Evolutionary conservation across 2,888 invertebrate species (phyloP).

Genomic region (Lasioglossum zephyrum): DNA sequence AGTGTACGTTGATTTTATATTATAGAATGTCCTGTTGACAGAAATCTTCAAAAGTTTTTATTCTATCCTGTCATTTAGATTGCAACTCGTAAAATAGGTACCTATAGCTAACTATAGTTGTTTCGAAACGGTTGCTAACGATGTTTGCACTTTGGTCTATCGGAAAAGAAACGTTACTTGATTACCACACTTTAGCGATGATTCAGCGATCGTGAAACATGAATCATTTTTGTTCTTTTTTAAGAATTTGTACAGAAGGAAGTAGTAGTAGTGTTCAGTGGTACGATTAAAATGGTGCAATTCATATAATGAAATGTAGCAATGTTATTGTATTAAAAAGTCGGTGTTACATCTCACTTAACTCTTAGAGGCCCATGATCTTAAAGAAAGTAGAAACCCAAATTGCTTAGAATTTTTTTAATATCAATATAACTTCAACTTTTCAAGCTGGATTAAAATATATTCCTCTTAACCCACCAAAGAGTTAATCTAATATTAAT

Average conservation of each 20-base stretch:
- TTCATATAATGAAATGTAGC: neutral
- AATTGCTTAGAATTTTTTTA: too few relatives aligned
- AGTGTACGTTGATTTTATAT: neutral
- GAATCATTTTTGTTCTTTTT: constrained; percentile 1
- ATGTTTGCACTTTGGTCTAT: neutral
- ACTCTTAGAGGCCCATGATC: too few relatives aligned
- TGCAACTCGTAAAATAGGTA: neutral
- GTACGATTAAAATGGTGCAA: neutral
- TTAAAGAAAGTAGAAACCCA: too few relatives aligned
- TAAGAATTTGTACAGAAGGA: neutral
- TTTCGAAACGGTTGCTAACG: constrained; percentile 8
- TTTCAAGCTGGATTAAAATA: too few relatives aligned
- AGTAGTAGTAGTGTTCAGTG: neutral
- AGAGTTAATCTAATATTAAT: neutral
- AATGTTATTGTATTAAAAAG: neutral
- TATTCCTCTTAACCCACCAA: too few relatives aligned
- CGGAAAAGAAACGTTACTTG: neutral
- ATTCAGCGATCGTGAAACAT: constrained; percentile 16
- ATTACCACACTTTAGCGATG: constrained; percentile 17
- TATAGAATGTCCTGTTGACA: neutral
- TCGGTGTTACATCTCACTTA: too few relatives aligned
- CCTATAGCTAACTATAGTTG: neutral
- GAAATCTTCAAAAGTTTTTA: neutral
- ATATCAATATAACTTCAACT: too few relatives aligned
- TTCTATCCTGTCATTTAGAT: neutral